A percentile compares a stretch with the other conserved stretches of the same genome.
Evolutionary conservation across 2,113 vertebrate species (phyloP).

Genomic region (Nerophis ophidion): DNA sequence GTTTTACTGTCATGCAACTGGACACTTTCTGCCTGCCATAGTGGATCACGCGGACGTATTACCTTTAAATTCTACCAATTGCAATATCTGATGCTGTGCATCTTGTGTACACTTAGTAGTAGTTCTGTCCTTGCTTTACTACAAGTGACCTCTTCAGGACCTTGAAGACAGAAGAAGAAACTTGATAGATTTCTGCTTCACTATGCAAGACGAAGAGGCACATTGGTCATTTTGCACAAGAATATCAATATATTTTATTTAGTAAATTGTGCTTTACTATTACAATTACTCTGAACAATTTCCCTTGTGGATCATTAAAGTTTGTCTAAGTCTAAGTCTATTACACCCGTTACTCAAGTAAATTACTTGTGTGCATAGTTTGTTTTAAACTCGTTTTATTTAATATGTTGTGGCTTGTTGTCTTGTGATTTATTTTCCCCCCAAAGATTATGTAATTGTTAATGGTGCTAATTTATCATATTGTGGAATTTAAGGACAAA

Average conservation of each 20-base stretch:
- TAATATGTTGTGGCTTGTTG: conserved; percentile 7
- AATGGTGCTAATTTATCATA: conserved; percentile 9
- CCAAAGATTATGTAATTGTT: conserved; percentile 6
- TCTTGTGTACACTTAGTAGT: conserved; percentile 19
- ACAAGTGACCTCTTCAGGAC: background rate
- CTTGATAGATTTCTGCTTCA: background rate
- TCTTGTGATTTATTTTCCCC: conserved; percentile 1
- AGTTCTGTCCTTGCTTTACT: conserved; percentile 9
- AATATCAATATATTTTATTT: conserved; percentile 8
- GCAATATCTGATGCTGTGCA: conserved; percentile 37
- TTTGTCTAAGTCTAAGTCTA: too few species aligned
- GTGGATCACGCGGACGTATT: conserved; percentile 14
- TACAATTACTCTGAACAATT: too few species aligned
- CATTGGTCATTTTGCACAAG: conserved; percentile 33
- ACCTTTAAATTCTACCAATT: conserved; percentile 21
- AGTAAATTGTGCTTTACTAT: conserved; percentile 11
- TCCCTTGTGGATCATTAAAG: too few species aligned
- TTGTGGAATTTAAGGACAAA: conserved; percentile 10
- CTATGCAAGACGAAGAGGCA: background rate
- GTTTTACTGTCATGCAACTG: conserved; percentile 9
- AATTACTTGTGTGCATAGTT: conserved; percentile 10
- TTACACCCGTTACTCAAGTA: conserved; percentile 26
- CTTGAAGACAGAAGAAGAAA: background rate
- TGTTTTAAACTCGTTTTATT: conserved; percentile 12
- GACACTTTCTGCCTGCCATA: conserved; percentile 4